These are phyloP conservation scores for Picus viridis DNA, from an alignment of 2,797 vertebrate species.

Conservation along the genomic window DNA sequence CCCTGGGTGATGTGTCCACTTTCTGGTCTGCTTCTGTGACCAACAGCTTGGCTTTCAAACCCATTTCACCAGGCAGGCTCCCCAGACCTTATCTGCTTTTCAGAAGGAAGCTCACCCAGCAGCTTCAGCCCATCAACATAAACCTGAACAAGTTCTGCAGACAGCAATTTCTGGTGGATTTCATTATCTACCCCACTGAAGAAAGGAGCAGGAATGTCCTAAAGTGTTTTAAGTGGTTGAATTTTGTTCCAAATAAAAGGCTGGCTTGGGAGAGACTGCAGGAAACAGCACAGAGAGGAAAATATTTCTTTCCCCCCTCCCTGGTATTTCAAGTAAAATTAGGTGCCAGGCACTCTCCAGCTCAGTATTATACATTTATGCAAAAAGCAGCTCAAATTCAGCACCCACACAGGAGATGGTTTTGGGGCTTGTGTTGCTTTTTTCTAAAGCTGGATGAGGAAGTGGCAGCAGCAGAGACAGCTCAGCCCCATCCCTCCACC, in stretches of 20 bases:
- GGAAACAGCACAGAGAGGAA: conserved; percentile 39
- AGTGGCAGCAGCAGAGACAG: conserved; percentile 32
- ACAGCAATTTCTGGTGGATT: not conserved
- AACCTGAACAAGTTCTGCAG: not conserved
- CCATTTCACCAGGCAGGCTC: not conserved
- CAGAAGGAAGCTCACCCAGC: not conserved
- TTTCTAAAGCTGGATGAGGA: conserved; percentile 57
- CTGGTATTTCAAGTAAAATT: conserved; percentile 56
- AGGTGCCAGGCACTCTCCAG: conserved; percentile 59
- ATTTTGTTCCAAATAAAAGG: conserved; percentile 31
- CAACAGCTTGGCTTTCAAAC: not conserved
- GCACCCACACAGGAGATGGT: not conserved
- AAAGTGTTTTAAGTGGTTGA: not conserved
- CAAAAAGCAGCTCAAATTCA: conserved; percentile 24
- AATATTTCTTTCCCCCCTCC: not conserved
- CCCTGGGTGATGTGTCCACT: rapidly evolving
- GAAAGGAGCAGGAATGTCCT: not conserved
- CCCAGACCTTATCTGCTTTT: not conserved
- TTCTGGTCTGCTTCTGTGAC: not conserved
- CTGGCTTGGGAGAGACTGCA: not conserved
- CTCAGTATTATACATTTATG: conserved; percentile 49
- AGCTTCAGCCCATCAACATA: not conserved
- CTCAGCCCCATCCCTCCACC: conserved; percentile 10
- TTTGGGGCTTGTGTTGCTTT: not conserved
- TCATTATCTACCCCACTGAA: not conserved